These are phyloP conservation scores for Microtus oregoni DNA, from an alignment of 2,113 vertebrate species.

Conservation along the genomic window DNA sequence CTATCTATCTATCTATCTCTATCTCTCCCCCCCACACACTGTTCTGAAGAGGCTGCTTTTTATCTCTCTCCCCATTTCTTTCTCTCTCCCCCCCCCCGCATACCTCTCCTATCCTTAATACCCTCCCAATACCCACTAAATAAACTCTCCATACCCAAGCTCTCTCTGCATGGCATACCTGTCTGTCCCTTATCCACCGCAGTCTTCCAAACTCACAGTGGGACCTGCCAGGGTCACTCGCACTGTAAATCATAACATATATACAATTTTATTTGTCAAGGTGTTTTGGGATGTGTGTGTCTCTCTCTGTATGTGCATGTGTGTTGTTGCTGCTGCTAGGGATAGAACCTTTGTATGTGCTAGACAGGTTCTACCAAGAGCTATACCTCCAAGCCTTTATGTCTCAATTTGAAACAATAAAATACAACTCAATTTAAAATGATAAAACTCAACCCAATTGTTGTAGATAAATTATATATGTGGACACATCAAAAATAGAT, in stretches of 20 bases:
- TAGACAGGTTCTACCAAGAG: background rate
- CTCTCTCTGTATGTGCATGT: background rate
- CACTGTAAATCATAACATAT: background rate
- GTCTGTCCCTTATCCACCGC: too few relatives aligned
- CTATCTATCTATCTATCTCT: too few relatives aligned
- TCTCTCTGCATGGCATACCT: too few relatives aligned
- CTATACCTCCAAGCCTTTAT: background rate
- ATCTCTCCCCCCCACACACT: accelerated
- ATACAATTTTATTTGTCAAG: background rate
- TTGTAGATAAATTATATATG: background rate
- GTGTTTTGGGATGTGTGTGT: background rate
- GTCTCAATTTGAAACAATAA: background rate
- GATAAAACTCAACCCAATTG: background rate
- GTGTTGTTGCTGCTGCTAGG: background rate
- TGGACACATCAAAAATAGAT: background rate
- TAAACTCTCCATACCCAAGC: too few relatives aligned
- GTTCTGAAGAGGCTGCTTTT: too few relatives aligned
- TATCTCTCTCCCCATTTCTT: too few relatives aligned
- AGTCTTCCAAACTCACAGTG: too few relatives aligned
- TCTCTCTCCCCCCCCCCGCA: too few relatives aligned
- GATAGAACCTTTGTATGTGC: background rate
- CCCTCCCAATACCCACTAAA: too few relatives aligned
- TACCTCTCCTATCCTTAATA: too few relatives aligned
- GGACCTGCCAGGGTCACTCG: too few relatives aligned
- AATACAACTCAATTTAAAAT: background rate